A percentile compares a stretch with the other conserved stretches of the same genome.
Evolutionary conservation across 2,888 invertebrate species (phyloP).

Genomic region (Ormyrus rosae): DNA sequence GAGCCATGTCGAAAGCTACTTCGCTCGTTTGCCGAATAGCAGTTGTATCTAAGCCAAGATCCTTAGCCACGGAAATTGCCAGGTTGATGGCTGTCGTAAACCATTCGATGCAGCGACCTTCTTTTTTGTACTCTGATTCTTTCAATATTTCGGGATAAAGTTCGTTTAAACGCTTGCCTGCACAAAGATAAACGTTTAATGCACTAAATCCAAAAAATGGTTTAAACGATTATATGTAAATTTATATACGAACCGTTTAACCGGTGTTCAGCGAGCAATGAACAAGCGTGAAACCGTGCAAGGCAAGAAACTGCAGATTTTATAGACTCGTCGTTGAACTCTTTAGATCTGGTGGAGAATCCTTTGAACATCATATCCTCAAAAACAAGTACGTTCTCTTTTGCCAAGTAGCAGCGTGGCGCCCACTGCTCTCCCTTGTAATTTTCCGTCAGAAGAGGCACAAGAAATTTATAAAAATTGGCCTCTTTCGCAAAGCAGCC

Average conservation of each 20-base stretch:
- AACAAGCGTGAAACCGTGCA: conserved; percentile 69
- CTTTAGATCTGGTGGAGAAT: conserved; percentile 63
- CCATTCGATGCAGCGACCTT: conserved; percentile 62
- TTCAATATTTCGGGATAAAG: conserved; percentile 64
- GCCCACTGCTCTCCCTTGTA: conserved; percentile 65
- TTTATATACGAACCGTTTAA: conserved; percentile 55
- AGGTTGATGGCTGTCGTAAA: conserved; percentile 58
- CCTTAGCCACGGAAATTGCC: conserved; percentile 61
- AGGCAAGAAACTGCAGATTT: conserved; percentile 64
- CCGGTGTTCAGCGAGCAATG: conserved; percentile 66
- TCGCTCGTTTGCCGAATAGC: conserved; percentile 58
- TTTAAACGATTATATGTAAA: not conserved
- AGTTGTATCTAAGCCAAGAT: conserved; percentile 50
- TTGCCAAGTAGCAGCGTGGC: conserved; percentile 68
- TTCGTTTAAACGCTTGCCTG: conserved; percentile 59
- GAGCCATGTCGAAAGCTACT: conserved; percentile 56
- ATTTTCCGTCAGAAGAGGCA: conserved; percentile 23
- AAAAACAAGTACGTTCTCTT: conserved; percentile 68
- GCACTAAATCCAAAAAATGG: not conserved
- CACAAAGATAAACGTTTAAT: not conserved
- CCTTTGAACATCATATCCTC: conserved; percentile 71
- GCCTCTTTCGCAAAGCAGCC: conserved; percentile 69
- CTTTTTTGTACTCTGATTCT: conserved; percentile 61
- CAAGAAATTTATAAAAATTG: conserved; percentile 13
- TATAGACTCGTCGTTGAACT: conserved; percentile 60